These are phyloP conservation scores for Harpegnathos saltator DNA, from an alignment of 1,140 invertebrate species.

Conservation along the genomic window DNA sequence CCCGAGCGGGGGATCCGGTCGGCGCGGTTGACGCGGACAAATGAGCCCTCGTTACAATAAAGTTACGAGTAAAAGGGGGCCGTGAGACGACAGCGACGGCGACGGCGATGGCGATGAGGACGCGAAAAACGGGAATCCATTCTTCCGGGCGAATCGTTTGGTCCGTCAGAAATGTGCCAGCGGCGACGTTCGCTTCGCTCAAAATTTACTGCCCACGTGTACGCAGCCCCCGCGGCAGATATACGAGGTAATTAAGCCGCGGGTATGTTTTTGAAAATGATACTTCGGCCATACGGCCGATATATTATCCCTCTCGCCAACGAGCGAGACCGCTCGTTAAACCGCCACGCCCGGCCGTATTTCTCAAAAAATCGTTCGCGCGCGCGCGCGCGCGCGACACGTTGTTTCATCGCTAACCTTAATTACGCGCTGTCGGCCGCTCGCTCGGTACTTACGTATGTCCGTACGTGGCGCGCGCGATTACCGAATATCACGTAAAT, in stretches of 20 bases:
- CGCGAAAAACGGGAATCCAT: slow-evolving; percentile 61
- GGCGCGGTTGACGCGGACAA: slow-evolving; percentile 67
- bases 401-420: slow-evolving; percentile 25
- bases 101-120: slow-evolving; percentile 21
- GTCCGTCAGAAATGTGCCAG: slow-evolving; percentile 41
- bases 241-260: slow-evolving; percentile 41
- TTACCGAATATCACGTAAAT: not conserved
- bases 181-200: slow-evolving; percentile 43
- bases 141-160: slow-evolving; percentile 57
- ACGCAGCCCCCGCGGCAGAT: not conserved
- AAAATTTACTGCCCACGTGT: slow-evolving; percentile 44
- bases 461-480: not conserved
- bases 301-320: not conserved
- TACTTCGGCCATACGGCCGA: slow-evolving; percentile 8
- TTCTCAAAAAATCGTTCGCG: slow-evolving; percentile 9
- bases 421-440: slow-evolving; percentile 26
- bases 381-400: not conserved
- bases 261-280: slow-evolving; percentile 34
- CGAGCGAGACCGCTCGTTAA: not conserved
- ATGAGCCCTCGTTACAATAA: slow-evolving; percentile 71
- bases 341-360: not conserved
- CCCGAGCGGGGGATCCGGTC: slow-evolving; percentile 36
- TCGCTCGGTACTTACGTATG: not conserved
- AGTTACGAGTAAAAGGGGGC: slow-evolving; percentile 63
- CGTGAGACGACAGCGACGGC: slow-evolving; percentile 38